A percentile compares a stretch with the other conserved stretches of the same genome.
phyloP scores from a whole-genome alignment of 1,140 invertebrate genomes.

The Lucilia sericata region DNA sequence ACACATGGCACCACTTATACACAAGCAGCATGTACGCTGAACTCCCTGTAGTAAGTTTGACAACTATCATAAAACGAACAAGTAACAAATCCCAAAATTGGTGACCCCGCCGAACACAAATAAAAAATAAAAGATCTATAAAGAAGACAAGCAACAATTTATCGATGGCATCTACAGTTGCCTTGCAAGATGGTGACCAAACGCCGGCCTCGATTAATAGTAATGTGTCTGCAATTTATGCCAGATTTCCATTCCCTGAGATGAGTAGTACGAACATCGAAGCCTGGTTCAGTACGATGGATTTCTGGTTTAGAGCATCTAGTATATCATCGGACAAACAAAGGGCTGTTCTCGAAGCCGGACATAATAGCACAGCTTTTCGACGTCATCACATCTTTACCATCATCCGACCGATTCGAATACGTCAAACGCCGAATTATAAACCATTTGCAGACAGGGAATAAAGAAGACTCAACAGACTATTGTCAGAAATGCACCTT shows the following conservation, averaged over 20 bases:
- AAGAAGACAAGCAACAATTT: no score
- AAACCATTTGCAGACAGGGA: constrained; percentile 1
- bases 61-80: no score
- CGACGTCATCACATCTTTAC: neutral
- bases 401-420: neutral
- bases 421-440: neutral
- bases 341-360: neutral
- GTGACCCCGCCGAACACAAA: no score
- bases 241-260: neutral
- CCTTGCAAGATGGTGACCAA: neutral
- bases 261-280: constrained; percentile 5
- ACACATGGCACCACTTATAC: no score
- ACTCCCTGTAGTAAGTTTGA: no score
- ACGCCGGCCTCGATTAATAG: no score
- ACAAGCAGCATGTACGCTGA: no score
- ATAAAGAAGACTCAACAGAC: constrained; percentile 5
- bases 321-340: neutral
- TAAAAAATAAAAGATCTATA: no score
- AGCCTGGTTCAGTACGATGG: constrained; percentile 28
- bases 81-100: no score
- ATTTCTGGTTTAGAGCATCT: constrained; percentile 16
- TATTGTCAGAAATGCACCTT: constrained; percentile 29
- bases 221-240: neutral
- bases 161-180: no score
- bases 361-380: neutral